Base-by-base conservation (phyloP, 2,113 vertebrate genomes). In the Zeus faber region DNA sequence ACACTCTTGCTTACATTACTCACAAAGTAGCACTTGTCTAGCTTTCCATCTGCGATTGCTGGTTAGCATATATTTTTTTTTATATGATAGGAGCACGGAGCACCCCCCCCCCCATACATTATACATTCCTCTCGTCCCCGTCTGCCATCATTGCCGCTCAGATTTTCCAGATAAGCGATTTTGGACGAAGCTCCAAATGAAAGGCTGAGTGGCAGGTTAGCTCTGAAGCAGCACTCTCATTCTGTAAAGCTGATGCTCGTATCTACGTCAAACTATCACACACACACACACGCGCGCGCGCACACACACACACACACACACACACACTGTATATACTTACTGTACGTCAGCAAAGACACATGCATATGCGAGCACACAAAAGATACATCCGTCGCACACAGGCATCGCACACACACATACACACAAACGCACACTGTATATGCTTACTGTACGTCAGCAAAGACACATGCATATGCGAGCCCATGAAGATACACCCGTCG, bases 101-200 rank as follows among this genome's bases (percentile, higher is more conserved):
- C 72, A 59, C 78, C 68, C 74, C 64, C 63, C 66, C 55, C 85
- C 82, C 70, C n/a, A 81, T 87, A 76, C 76, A 83, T 85, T 79
- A 84, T 83, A 79, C 84, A 86, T 84, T 52, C 27, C 58, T 70
- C 72, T 65, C 62, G 77, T 79, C 72, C 77, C 74, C 68, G 65
- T 62, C 60, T 72, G 67, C 76, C 76, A 77, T 82, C 81, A 85
- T 65, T 68, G 70, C 71, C 43, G 63, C 76, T 79, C 64, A 86
- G 77, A 82, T 82, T 83, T 77, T 82, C 74, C 64, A 84, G 82
- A 86, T 86, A 84, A 84, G 82, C 77, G 17, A 10, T 44, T 44
- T 44, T 9, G 68, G 76, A 62, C 68, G 59, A 43, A 79, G 74
- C 74, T 59, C 78, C 69, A 74, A 71, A 82, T 81, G 71, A 82